phyloP scores from a whole-genome alignment of 2,113 vertebrate genomes.

The Nettapus auritus region DNA sequence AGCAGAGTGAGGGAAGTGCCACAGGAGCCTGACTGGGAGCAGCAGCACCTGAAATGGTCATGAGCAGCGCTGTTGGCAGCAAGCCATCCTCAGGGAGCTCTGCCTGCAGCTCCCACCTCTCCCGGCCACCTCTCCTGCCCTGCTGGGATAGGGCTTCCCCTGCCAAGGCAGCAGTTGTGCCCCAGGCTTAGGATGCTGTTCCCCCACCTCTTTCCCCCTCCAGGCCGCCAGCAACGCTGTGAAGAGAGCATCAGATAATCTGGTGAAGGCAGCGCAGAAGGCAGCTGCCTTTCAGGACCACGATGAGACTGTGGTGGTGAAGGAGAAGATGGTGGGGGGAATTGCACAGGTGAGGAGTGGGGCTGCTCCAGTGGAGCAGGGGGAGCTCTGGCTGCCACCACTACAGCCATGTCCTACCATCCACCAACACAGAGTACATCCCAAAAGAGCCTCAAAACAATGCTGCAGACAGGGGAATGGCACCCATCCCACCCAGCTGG shows the following conservation, averaged over 20 bases:
- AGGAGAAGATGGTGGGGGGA: constrained; percentile 97
- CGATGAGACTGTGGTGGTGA: constrained; percentile 92
- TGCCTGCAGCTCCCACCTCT: background rate
- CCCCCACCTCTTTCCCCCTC: background rate
- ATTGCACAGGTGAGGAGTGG: constrained; percentile 91
- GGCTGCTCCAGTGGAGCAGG: background rate
- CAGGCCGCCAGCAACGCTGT: constrained; percentile 95
- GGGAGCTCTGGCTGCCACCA: background rate
- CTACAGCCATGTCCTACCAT: background rate
- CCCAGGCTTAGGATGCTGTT: fast-evolving
- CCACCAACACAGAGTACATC: background rate
- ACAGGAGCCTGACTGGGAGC: background rate
- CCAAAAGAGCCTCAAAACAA: background rate
- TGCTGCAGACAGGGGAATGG: background rate
- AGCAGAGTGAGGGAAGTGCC: background rate
- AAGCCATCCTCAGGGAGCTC: constrained; percentile 22
- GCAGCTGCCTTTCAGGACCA: constrained; percentile 95
- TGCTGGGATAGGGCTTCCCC: background rate
- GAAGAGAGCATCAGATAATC: constrained; percentile 94
- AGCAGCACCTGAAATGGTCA: constrained; percentile 61
- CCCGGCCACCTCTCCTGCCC: background rate
- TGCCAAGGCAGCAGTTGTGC: fast-evolving
- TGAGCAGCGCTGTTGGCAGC: background rate
- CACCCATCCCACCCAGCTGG: background rate
- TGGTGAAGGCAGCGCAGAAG: constrained; percentile 97